Evolutionary conservation across 2,113 vertebrate species (phyloP).

Genomic region (Antechinus stuartii): DNA sequence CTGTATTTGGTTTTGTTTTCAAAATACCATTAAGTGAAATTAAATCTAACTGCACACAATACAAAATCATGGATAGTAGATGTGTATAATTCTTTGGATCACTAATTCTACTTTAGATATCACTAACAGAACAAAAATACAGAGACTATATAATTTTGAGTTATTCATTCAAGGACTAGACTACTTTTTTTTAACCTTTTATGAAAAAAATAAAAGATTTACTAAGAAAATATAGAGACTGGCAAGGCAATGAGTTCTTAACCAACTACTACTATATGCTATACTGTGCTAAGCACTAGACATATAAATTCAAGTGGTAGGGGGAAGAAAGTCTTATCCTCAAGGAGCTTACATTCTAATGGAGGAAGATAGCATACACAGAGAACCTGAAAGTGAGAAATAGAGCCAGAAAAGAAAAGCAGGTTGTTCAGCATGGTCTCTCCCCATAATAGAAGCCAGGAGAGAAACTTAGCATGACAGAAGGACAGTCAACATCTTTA

Average conservation of each 20-base stretch:
- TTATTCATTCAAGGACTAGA: background rate
- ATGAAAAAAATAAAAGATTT: background rate
- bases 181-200: background rate
- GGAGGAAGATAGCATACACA: background rate
- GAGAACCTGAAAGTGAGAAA: background rate
- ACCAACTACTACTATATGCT: background rate
- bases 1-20: background rate
- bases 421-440: background rate
- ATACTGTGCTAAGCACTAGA: background rate
- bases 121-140: background rate
- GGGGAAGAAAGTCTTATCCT: background rate
- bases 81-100: background rate
- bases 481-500: background rate
- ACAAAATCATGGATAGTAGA: background rate
- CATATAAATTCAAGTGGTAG: background rate
- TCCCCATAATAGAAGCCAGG: background rate
- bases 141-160: background rate
- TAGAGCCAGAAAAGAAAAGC: background rate
- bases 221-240: background rate
- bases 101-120: background rate
- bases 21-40: background rate
- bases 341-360: background rate
- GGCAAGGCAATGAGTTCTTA: background rate
- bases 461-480: background rate
- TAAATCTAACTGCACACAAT: background rate